phyloP scores from a whole-genome alignment of 2,888 invertebrate species.

The Limnephilus lunatus region DNA sequence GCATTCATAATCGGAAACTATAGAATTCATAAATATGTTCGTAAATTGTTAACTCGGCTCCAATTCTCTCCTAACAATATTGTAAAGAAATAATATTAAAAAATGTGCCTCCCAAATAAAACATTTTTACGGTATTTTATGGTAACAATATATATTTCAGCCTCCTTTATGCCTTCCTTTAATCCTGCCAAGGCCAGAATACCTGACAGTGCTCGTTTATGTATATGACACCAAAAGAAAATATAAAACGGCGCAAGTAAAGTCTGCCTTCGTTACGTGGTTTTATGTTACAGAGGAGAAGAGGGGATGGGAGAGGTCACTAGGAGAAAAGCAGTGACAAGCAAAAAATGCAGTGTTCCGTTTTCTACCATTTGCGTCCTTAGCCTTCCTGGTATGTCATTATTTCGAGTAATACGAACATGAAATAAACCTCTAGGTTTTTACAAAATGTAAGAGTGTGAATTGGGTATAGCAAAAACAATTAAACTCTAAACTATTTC shows the following conservation, averaged over 20 bases:
- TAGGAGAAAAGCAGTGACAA: neutral
- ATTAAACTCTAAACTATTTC: neutral
- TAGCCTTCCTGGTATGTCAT: neutral
- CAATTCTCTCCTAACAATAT: neutral
- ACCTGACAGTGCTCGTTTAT: constrained; percentile 42
- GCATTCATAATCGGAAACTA: neutral
- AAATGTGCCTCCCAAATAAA: neutral
- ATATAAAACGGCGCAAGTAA: constrained; percentile 39
- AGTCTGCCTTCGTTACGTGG: constrained; percentile 30
- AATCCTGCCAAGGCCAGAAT: constrained; percentile 4
- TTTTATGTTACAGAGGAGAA: neutral
- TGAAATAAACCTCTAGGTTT: neutral
- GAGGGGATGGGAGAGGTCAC: neutral
- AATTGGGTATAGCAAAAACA: neutral
- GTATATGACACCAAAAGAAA: constrained; percentile 52
- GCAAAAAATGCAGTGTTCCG: constrained; percentile 46
- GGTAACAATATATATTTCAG: neutral
- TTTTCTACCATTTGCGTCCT: constrained; percentile 21
- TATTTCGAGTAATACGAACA: neutral
- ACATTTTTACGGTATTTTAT: neutral
- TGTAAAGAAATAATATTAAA: neutral
- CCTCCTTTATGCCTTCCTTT: neutral
- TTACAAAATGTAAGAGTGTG: neutral
- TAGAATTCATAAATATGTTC: neutral
- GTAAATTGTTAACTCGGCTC: neutral